Conservation (phyloP, 2,797 vertebrate species). For the Chloroceryle amazona region DNA sequence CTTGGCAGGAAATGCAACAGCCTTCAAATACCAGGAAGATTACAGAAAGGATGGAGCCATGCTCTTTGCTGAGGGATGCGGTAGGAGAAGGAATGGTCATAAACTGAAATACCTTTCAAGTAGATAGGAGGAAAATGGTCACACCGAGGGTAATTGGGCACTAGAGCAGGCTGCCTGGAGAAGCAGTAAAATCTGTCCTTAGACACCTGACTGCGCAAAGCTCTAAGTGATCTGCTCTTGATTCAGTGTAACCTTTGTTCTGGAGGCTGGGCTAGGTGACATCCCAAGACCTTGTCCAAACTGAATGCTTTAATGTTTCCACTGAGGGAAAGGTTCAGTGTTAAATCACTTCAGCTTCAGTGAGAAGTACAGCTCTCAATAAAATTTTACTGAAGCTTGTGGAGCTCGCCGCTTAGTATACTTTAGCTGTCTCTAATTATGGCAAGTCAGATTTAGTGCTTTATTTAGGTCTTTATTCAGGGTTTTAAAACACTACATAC, state of each 20-base stretch:
- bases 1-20: background rate
- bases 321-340: background rate
- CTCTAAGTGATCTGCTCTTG: background rate
- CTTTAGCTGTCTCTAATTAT: background rate
- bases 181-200: background rate
- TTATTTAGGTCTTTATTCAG: background rate
- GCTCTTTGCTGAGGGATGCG: background rate
- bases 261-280: background rate
- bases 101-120: background rate
- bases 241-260: background rate
- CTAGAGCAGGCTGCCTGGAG: background rate
- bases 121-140: background rate
- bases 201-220: background rate
- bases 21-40: background rate
- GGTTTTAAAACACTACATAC: background rate
- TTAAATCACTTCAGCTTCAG: background rate
- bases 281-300: background rate
- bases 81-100: background rate
- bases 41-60: background rate
- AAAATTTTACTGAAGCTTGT: background rate
- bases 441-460: background rate
- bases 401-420: background rate
- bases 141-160: background rate
- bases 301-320: background rate
- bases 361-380: background rate